Evolutionary conservation across 2,888 invertebrate species (phyloP), one percentile per base, ranked within the genome.

Genomic region (Cryptocheilus praepositus): DNA sequence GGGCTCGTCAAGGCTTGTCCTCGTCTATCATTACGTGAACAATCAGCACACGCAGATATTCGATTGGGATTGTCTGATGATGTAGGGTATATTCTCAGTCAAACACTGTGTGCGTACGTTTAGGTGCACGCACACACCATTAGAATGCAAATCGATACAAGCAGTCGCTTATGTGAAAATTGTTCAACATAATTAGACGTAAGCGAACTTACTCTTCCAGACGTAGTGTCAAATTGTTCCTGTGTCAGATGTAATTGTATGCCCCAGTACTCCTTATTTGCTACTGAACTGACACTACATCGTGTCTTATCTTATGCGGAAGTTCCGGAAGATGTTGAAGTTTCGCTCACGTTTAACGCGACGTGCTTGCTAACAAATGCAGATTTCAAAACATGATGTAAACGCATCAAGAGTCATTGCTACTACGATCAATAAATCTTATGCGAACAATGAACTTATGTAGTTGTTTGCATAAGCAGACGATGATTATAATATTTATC

Each of bases 91-190:
- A 22, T 44, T 13, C 49, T 21, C 46, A 11, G 13, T 28, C n/a
- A n/a, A 13, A 53, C 52, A 28, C 36, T 19, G 70, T 52, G 43
- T 28, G 60, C 51, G 64, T 62, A 36, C 51, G 46, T 61, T 51
- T 53, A 64, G 55, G 49, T 67, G 61, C 59, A 70, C 57, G 52
- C 60, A 60, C 56, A 65, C 51, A 36, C 61, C 61, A 36, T 56
- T 56, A 55, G 61, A 36, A 45, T 36, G 36, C 11, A 28, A 78
- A 77, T 77, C 77, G 69, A 77, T 77, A 77, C 21, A 60, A 63
- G 63, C 55, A 49, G 18, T 15, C 45, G 51, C 63, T 69, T 71
- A 77, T 69, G 75, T 66, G 64, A 70, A 64, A 36, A 22, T 28
- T 62, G 61, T 64, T 64, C 62, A 74, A 64, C 61, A 59, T 67